Base-by-base conservation (phyloP, 2,113 vertebrate genomes). In the Coptodon rendalli region DNA sequence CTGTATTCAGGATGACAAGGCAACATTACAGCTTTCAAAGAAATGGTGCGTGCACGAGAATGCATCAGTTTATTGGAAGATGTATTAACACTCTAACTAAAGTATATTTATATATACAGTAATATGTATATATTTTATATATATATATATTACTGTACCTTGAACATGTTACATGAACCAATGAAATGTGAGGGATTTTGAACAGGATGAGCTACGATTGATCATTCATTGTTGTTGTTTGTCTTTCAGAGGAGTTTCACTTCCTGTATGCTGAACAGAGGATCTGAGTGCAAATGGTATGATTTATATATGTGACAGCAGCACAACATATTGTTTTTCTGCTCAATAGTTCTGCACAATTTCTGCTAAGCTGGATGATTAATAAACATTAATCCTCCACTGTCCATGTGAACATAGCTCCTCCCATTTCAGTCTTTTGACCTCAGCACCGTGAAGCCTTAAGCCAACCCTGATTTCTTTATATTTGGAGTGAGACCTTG, bases 231-330 rank as follows among this genome's bases (percentile, higher is more conserved):
- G 31, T 1, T 27, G 7, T n/a, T 78, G 40, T 53, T 6, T 88
- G 16, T 82, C 27, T 87, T 83, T 36, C 88, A 96, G 92, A 86
- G 53, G 31, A 91, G 66, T 66, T 81, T 68, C 56, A 81, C 13
- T 53, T 48, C 87, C 34, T 89, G 31, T 80, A 29, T 63, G 38
- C 78, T 66, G 24, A 66, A 68, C 87, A 29, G 89, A 95, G 24
- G 95, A 93, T 24, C 79, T 68, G 63, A 36, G 61, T 22, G 83
- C 82, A 34, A 90, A 89, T 57, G 89, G 94, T 89, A 95, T 45
- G 78, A 7, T 34, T 16, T 71, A 45, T 53, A 73, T 68, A 61
- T 29, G 71, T 83, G 45, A 57, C 29, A 38, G 45, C 24, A 53
- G 1, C 66, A 71, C 66, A 45, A 11, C 40, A 76, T 10, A 5